phyloP scores from a whole-genome alignment of 2,888 invertebrate species.

The Blastobasis adustella region DNA sequence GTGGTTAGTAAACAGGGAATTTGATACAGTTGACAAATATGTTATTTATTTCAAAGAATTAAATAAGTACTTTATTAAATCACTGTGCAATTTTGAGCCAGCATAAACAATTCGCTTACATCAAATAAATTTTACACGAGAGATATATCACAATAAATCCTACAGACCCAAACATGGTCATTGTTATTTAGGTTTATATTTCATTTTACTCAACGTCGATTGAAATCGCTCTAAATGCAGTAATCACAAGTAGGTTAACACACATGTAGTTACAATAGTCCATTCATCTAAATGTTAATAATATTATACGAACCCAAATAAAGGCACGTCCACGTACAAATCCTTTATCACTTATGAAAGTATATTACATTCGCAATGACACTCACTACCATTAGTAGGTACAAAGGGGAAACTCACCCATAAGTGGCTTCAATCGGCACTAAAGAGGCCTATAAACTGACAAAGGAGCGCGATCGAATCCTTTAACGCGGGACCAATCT shows the following conservation, averaged over 20 bases:
- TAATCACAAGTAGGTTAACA: not conserved
- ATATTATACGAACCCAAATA: constrained; percentile 3
- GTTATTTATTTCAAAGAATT: too few species aligned
- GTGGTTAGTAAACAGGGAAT: too few species aligned
- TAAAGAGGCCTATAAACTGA: constrained; percentile 30
- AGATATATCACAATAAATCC: too few species aligned
- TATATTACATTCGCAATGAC: constrained; percentile 32
- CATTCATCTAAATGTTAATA: constrained; percentile 7
- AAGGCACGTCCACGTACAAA: constrained; percentile 5
- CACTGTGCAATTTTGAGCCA: too few species aligned
- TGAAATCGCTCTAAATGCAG: too few species aligned
- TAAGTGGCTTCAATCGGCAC: constrained; percentile 32
- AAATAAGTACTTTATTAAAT: too few species aligned
- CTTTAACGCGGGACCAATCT: constrained; percentile 26
- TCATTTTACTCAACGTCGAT: too few species aligned
- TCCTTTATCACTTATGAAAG: too few species aligned
- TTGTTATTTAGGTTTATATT: too few species aligned
- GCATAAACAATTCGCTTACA: constrained; percentile 2
- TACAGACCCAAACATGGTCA: too few species aligned
- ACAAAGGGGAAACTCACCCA: constrained; percentile 48
- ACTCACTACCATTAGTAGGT: constrained; percentile 13
- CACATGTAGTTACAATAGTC: constrained; percentile 48
- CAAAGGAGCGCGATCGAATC: constrained; percentile 26
- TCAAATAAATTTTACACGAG: too few species aligned
- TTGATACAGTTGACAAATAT: too few species aligned